Evolutionary conservation across 2,113 vertebrate genomes (phyloP).

Genomic region (Galeopterus variegatus): DNA sequence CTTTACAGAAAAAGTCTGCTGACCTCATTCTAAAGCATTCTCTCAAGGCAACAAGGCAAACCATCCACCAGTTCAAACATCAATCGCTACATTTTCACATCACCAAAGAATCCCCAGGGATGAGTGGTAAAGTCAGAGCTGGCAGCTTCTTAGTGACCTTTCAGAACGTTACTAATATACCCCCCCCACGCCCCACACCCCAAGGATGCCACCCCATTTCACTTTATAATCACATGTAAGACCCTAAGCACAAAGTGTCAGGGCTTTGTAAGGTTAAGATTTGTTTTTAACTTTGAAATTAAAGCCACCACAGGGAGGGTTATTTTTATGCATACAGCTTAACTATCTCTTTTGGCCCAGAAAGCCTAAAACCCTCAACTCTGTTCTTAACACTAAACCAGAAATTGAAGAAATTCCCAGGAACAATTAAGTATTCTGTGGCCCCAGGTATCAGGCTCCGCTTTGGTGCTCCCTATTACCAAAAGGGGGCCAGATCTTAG

Average conservation of each 20-base stretch:
- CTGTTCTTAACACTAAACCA: constrained; percentile 28
- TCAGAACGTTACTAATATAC: neutral
- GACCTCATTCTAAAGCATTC: neutral
- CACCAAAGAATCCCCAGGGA: neutral
- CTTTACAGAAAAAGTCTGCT: neutral
- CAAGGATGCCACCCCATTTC: neutral
- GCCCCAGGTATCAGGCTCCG: neutral
- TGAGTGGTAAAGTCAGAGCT: neutral
- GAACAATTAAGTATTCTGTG: neutral
- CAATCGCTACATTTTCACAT: neutral
- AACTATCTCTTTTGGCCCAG: neutral
- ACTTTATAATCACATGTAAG: constrained; percentile 31
- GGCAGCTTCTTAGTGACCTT: neutral
- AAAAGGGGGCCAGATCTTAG: neutral
- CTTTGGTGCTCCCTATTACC: neutral
- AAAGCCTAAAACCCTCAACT: constrained; percentile 27
- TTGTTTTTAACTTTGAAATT: constrained; percentile 54
- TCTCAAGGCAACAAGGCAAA: constrained; percentile 27
- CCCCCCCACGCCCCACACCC: neutral
- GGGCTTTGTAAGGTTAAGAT: neutral
- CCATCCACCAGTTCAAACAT: neutral
- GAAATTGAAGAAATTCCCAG: constrained; percentile 2
- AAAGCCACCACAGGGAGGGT: neutral
- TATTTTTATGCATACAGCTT: neutral
- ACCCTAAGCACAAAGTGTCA: neutral